Evolutionary conservation across 2,888 invertebrate species (phyloP).

Genomic region (Tetranychus truncatus): DNA sequence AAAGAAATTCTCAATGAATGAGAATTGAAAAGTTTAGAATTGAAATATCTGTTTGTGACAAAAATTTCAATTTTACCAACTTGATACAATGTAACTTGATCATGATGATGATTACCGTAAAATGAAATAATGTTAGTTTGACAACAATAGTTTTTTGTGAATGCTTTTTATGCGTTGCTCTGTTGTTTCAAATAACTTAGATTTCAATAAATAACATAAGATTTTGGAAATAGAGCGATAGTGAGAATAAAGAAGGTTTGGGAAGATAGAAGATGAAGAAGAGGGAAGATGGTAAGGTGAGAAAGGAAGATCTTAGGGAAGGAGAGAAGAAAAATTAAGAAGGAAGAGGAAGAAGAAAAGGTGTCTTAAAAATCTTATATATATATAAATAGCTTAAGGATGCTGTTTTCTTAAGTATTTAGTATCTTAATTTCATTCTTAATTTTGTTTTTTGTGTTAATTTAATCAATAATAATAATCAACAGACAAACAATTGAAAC

Average conservation of each 20-base stretch:
- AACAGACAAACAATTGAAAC: not conserved
- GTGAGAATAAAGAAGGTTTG: not conserved
- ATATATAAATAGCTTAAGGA: constrained; percentile 4
- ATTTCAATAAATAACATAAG: constrained; percentile 12
- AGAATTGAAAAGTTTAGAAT: too few species aligned
- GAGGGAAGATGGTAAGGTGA: not conserved
- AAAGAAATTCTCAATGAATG: not conserved
- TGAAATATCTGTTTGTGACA: too few species aligned
- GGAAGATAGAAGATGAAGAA: not conserved
- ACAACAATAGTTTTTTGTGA: not conserved
- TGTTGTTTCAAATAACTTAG: constrained; percentile 7
- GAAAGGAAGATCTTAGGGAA: not conserved
- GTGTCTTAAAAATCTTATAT: constrained; percentile 4
- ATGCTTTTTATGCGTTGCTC: not conserved
- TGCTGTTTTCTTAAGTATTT: constrained; percentile 6
- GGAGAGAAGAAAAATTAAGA: not conserved
- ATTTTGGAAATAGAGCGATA: constrained; percentile 4
- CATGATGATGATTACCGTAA: not conserved
- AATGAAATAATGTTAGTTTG: not conserved
- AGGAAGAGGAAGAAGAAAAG: not conserved
- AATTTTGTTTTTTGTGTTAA: not conserved
- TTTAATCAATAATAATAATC: not conserved
- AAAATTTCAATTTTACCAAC: too few species aligned
- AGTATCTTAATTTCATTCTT: not conserved
- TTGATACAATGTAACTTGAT: too few species aligned